Evolutionary conservation across 2,888 invertebrate species (phyloP), one percentile per base, ranked within the genome.

Genomic region (Panorpa germanica): DNA sequence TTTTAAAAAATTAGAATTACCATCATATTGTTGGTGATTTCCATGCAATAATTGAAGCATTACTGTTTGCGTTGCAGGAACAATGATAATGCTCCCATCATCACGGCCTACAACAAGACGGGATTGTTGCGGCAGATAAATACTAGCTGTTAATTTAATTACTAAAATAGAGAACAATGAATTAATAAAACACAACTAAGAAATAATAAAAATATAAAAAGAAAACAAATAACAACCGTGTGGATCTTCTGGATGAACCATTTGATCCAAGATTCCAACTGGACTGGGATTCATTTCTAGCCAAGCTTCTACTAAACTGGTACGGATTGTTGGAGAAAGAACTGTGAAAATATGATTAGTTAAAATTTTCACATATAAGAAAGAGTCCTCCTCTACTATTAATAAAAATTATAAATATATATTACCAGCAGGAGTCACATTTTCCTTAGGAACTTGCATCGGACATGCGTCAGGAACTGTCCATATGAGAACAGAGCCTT

Each of bases 61-160:
- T 4, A 96, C 82, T 1, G 93, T 90, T 47, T 91, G 90, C 0
- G 90, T 88, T 0, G 93, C 96, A 14, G 93, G 86, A 28, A 91
- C 80, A 36, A 96, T 90, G 13, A 96, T 78, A 37, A 98, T 95
- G 31, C 82, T 76, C 3, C 98, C 98, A 48, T 98, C 91, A 47
- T 88, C 86, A 7, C 93, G 64, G 1, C 96, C 96, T 37, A 93
- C 82, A 8, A 95, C 91, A 33, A 98, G 57, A 5, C 90, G 73
- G 43, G 93, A 91, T 45, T 93, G 91, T 29, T 81, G 75, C 1
- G 93, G 78, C 29, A 96, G 62, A 54, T 91, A 98, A 43, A 96
- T 88, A 34, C 91, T 91, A 1, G 93, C 78, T 0, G 93, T 91
- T 29, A 95, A 58, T 44, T 82, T 80, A 11, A 82, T 71, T 40